A percentile compares a stretch with the other conserved stretches of the same genome.
phyloP scores from a whole-genome alignment of 2,797 vertebrate species.

The Emys orbicularis region DNA sequence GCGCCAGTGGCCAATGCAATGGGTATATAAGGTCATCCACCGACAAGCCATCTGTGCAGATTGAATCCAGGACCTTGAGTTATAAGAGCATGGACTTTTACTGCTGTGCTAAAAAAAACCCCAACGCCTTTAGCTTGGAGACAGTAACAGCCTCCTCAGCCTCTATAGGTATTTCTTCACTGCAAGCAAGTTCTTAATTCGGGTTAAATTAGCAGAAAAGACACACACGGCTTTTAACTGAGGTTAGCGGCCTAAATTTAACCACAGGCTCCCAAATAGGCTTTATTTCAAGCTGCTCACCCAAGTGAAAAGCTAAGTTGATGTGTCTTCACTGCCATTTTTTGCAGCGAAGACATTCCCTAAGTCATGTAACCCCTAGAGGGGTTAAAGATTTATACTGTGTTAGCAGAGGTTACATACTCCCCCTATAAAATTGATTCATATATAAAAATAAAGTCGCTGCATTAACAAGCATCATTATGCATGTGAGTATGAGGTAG shows the following conservation, averaged over 20 bases:
- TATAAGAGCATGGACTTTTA: not conserved
- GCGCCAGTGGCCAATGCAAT: not conserved
- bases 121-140: too few relatives aligned
- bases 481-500: not conserved
- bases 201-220: too few relatives aligned
- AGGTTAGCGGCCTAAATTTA: too few relatives aligned
- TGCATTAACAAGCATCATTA: accelerated
- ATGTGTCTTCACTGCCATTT: too few relatives aligned
- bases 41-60: not conserved
- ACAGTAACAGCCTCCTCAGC: too few relatives aligned
- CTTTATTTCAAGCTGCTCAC: too few relatives aligned
- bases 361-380: not conserved
- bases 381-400: not conserved
- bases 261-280: too few relatives aligned
- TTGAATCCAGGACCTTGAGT: not conserved
- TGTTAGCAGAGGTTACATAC: not conserved
- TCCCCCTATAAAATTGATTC: not conserved
- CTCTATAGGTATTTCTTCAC: too few relatives aligned
- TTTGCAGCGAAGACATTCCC: too few relatives aligned
- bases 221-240: too few relatives aligned
- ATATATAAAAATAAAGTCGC: not conserved
- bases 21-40: not conserved
- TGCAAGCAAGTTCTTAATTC: too few relatives aligned
- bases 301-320: too few relatives aligned
- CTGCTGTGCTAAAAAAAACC: not conserved